A percentile compares a stretch with the other conserved stretches of the same genome.
Evolutionary conservation across 2,797 vertebrate genomes (phyloP).

Genomic region (Amblyraja radiata): DNA sequence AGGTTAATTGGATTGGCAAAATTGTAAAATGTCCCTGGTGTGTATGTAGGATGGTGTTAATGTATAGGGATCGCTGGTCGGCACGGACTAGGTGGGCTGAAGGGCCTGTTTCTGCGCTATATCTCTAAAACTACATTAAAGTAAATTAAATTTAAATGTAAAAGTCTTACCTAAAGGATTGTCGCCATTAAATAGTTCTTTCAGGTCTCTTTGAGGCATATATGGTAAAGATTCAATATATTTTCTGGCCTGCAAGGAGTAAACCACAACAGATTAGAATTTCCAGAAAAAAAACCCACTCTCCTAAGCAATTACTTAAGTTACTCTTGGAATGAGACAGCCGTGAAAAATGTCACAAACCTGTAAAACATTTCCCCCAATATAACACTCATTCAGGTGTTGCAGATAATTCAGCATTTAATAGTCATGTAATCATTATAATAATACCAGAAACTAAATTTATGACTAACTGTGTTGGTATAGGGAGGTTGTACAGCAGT

Average conservation of each 20-base stretch:
- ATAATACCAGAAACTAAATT: not conserved
- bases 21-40: too few relatives aligned
- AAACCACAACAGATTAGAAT: not conserved
- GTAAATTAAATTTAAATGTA: not conserved
- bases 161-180: conserved; percentile 79
- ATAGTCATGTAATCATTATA: not conserved
- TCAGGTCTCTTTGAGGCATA: conserved; percentile 93
- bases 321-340: too few relatives aligned
- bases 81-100: too few relatives aligned
- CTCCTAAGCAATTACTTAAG: not conserved
- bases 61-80: too few relatives aligned
- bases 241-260: conserved; percentile 77
- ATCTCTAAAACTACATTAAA: not conserved
- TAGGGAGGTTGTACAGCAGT: too few relatives aligned
- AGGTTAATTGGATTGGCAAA: too few relatives aligned
- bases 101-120: too few relatives aligned
- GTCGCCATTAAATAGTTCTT: conserved; percentile 82
- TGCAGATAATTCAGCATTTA: not conserved
- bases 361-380: not conserved
- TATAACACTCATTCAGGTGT: not conserved
- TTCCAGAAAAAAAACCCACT: not conserved
- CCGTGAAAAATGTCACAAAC: not conserved
- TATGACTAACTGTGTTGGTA: not conserved
- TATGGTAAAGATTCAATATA: conserved; percentile 94
- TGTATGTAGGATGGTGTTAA: too few relatives aligned